Evolutionary conservation across 64 coral and sea anemone genomes (phyloP).

Genomic region (Pocillopora damicornis): DNA sequence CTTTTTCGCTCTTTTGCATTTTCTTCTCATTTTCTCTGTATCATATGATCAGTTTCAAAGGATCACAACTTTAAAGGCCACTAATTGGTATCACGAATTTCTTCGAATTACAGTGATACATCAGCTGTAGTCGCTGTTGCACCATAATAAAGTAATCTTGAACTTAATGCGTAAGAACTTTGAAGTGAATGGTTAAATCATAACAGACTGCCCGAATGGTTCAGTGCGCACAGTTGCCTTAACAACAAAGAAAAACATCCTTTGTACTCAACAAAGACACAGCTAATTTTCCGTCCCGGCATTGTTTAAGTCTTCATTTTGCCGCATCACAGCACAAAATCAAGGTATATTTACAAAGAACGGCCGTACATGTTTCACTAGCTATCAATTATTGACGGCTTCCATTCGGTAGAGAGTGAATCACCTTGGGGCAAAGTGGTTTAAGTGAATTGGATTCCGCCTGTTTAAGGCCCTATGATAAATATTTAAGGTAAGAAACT

Average conservation of each 20-base stretch:
- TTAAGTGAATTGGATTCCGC: not conserved
- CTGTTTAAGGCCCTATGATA: not conserved
- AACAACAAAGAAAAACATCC: not conserved
- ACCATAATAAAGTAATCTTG: too few relatives aligned
- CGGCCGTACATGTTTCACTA: not conserved
- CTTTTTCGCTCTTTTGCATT: too few relatives aligned
- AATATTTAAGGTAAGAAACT: not conserved
- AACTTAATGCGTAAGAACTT: too few relatives aligned
- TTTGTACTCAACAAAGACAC: conserved; percentile 3
- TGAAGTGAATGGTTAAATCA: not conserved
- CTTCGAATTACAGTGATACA: too few relatives aligned
- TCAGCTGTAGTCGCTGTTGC: too few relatives aligned
- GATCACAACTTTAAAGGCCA: too few relatives aligned
- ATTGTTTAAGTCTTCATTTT: not conserved
- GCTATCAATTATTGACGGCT: not conserved
- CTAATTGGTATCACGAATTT: too few relatives aligned
- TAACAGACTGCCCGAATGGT: not conserved
- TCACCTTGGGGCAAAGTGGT: not conserved
- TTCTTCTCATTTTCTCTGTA: too few relatives aligned
- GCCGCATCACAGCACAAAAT: not conserved
- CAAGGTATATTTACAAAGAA: not conserved
- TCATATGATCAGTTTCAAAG: too few relatives aligned
- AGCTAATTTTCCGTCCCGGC: not conserved
- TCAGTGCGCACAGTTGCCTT: not conserved
- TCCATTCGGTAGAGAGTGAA: not conserved